Evolutionary conservation across 2,888 invertebrate genomes (phyloP).

Genomic region (Drosophila trichaetosa): DNA sequence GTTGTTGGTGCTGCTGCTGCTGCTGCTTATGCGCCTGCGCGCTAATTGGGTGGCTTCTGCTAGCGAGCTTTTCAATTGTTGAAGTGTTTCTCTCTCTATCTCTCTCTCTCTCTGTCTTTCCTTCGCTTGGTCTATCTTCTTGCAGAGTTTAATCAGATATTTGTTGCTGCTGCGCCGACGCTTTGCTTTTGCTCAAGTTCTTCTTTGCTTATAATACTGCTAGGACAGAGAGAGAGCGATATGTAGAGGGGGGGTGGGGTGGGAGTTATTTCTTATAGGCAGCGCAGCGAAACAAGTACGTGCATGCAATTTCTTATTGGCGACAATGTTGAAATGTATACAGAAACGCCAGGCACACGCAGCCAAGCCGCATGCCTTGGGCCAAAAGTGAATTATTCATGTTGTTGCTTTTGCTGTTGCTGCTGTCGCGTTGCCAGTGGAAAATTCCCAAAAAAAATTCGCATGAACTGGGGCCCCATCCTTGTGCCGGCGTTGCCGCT

Average conservation of each 20-base stretch:
- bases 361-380: constrained; percentile 60
- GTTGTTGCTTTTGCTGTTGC: constrained; percentile 37
- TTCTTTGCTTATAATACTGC: background rate
- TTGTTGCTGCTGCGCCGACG: constrained; percentile 17
- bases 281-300: constrained; percentile 44
- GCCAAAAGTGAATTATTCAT: constrained; percentile 80
- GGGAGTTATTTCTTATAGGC: constrained; percentile 1
- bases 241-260: background rate
- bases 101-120: background rate
- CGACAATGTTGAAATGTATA: constrained; percentile 68
- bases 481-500: constrained; percentile 51
- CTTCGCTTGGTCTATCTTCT: constrained; percentile 8
- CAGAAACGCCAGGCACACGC: constrained; percentile 2
- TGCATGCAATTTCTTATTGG: constrained; percentile 77
- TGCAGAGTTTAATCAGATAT: constrained; percentile 18
- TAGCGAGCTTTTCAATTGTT: constrained; percentile 42
- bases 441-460: constrained; percentile 80
- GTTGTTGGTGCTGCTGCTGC: constrained; percentile 39
- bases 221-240: background rate
- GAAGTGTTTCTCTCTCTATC: constrained; percentile 22
- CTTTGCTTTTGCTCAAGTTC: constrained; percentile 29
- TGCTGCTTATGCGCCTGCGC: constrained; percentile 64
- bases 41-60: constrained; percentile 69
- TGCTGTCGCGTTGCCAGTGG: constrained; percentile 68
- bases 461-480: constrained; percentile 69